Conservation (phyloP, 1,140 invertebrate genomes). For the Tribolium castaneum region DNA sequence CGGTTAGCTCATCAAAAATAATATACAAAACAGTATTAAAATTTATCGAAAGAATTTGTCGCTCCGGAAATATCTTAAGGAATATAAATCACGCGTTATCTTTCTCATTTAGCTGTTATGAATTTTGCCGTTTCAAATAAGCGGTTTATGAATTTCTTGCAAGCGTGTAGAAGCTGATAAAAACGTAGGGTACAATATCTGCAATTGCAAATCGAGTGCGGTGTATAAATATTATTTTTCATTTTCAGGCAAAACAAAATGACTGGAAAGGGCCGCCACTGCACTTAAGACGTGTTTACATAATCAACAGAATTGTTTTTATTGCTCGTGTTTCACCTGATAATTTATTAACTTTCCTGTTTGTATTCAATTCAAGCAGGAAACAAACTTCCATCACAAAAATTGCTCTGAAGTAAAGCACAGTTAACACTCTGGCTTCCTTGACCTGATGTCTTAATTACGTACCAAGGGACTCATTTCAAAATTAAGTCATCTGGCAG, state of each 20-base stretch:
- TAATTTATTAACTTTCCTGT: conserved; percentile 15
- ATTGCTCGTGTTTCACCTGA: conserved; percentile 12
- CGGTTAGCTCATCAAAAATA: no score
- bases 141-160: not conserved
- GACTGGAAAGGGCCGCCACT: not conserved
- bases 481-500: not conserved
- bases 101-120: not conserved
- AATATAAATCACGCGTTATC: not conserved
- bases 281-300: not conserved
- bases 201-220: no score
- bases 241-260: not conserved
- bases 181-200: no score
- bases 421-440: not conserved
- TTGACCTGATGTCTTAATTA: not conserved
- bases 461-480: not conserved
- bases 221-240: no score
- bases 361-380: conserved; percentile 14
- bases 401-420: not conserved
- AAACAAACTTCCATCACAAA: not conserved
- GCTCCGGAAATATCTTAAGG: not conserved
- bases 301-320: conserved; percentile 16
- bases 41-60: not conserved
- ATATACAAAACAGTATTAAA: not conserved
- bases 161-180: not conserved
- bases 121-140: not conserved